Conservation (phyloP, 2,113 vertebrate genomes). For the Mellivora capensis region DNA sequence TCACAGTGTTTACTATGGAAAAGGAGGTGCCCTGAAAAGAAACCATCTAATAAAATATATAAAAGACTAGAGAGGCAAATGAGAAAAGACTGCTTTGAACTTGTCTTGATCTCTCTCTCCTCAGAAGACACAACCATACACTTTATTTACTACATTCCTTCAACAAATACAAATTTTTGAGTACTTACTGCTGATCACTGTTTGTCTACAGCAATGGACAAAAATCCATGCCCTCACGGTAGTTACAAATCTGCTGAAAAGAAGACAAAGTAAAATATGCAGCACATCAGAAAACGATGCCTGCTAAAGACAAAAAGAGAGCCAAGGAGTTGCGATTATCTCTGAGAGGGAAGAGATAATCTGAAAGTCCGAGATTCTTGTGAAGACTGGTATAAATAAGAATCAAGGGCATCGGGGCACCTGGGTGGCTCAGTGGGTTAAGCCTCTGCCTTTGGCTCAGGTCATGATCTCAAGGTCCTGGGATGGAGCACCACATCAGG, state of each 20-base stretch:
- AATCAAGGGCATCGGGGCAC: not conserved
- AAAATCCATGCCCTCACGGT: not conserved
- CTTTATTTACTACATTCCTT: not conserved
- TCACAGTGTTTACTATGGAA: not conserved
- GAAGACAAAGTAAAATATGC: not conserved
- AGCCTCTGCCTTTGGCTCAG: too few relatives aligned
- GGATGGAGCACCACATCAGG: too few relatives aligned
- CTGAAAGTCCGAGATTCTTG: not conserved
- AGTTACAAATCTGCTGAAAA: not conserved
- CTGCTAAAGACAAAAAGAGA: not conserved
- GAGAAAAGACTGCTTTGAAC: not conserved
- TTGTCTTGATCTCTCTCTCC: not conserved
- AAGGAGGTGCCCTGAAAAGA: not conserved
- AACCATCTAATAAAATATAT: not conserved
- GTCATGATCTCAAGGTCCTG: too few relatives aligned
- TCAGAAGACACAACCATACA: not conserved
- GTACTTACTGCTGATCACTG: not conserved
- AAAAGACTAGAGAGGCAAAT: not conserved
- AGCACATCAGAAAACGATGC: not conserved
- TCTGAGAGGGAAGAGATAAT: not conserved
- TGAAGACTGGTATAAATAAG: not conserved
- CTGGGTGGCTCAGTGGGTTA: too few relatives aligned
- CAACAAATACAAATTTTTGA: not conserved
- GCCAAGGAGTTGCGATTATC: not conserved
- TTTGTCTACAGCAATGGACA: not conserved